Evolutionary conservation across 2,113 vertebrate genomes (phyloP).

Genomic region (Steatornis caripensis): DNA sequence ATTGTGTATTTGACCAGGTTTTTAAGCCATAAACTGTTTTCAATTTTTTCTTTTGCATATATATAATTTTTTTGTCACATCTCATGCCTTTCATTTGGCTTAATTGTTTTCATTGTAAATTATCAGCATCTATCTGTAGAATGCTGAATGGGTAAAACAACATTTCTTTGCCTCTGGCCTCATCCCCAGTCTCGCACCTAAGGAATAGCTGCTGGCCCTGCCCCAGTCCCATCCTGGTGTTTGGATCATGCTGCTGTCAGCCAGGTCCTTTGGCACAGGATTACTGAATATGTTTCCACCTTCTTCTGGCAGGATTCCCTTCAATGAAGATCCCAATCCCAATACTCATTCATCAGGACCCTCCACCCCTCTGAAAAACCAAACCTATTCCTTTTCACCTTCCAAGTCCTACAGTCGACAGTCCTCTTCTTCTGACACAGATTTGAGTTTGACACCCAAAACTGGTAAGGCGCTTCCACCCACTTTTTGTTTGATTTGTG

Average conservation of each 20-base stretch:
- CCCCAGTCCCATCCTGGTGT: constrained; percentile 68
- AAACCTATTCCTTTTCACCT: constrained; percentile 99
- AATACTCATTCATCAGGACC: constrained; percentile 95
- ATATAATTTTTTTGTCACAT: constrained; percentile 64
- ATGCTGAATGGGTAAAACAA: constrained; percentile 61
- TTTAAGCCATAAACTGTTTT: constrained; percentile 53
- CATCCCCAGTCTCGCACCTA: constrained; percentile 68
- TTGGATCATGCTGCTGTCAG: constrained; percentile 76
- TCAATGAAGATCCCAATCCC: constrained; percentile 96
- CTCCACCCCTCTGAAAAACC: constrained; percentile 98
- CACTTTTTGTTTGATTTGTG: constrained; percentile 67
- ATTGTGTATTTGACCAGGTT: constrained; percentile 62
- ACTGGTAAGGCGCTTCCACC: constrained; percentile 93
- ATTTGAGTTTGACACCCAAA: constrained; percentile 99
- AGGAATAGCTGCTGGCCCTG: constrained; percentile 72
- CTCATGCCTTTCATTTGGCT: constrained; percentile 73
- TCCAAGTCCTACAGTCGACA: constrained; percentile 99
- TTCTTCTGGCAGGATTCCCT: constrained; percentile 97
- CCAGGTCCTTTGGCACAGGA: constrained; percentile 74
- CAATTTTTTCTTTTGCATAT: constrained; percentile 64
- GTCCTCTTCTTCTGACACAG: constrained; percentile 99
- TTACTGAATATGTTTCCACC: constrained; percentile 89
- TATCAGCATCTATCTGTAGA: constrained; percentile 59
- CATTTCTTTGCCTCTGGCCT: constrained; percentile 70
- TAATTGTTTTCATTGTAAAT: constrained; percentile 74